Percentiles rank a stretch among this genome's conserved stretches.
Evolutionary conservation across 2,113 vertebrate genomes (phyloP).

Genomic region (Zingel zingel): DNA sequence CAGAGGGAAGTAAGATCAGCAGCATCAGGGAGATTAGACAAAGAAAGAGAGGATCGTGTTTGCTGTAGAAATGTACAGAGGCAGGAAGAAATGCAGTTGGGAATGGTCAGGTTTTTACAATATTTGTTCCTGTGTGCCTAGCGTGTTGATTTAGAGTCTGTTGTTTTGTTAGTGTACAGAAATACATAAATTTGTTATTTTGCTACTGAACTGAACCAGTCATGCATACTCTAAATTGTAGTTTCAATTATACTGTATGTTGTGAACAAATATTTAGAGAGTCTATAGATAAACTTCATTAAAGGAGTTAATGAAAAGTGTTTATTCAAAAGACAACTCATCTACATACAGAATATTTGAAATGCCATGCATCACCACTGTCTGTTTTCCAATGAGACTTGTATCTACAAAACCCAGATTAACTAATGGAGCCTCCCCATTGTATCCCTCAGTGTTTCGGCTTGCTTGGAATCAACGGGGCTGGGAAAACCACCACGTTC

Average conservation of each 20-base stretch:
- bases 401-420: slow-evolving; percentile 8
- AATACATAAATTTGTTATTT: slow-evolving; percentile 46
- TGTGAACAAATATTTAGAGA: slow-evolving; percentile 2
- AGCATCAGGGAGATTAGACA: not conserved
- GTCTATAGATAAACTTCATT: slow-evolving; percentile 16
- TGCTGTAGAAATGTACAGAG: slow-evolving; percentile 54
- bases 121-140: slow-evolving; percentile 34
- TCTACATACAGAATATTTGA: not conserved
- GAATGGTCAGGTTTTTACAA: slow-evolving; percentile 1
- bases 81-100: slow-evolving; percentile 33
- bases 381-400: slow-evolving; percentile 29
- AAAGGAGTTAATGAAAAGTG: slow-evolving; percentile 4
- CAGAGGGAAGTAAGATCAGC: slow-evolving; percentile 46
- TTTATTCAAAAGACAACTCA: slow-evolving; percentile 13
- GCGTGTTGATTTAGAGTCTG: slow-evolving; percentile 55
- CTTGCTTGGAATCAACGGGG: slow-evolving; percentile 97
- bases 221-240: not conserved
- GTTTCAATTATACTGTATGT: slow-evolving; percentile 12
- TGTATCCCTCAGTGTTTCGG: slow-evolving; percentile 91
- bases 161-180: slow-evolving; percentile 57
- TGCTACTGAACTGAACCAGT: slow-evolving; percentile 10
- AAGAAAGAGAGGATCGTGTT: slow-evolving; percentile 12
- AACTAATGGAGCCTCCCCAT: slow-evolving; percentile 32
- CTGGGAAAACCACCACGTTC: slow-evolving; percentile 98
- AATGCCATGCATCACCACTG: not conserved